Conservation (phyloP, 2,888 invertebrate genomes). For the Liopterus haemorrhoidalis region DNA sequence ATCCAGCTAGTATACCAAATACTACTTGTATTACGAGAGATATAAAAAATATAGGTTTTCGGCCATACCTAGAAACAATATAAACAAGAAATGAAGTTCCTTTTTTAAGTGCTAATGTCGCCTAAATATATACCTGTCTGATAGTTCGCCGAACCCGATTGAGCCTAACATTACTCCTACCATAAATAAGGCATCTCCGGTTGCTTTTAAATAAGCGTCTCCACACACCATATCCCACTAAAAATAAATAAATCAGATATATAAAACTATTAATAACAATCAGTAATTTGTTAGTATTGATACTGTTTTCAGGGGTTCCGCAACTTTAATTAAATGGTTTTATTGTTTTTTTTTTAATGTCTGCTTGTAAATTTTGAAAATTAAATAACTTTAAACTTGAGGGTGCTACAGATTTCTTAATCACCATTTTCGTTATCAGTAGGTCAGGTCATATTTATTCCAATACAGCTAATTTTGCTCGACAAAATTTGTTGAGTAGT, state of each 20-base stretch:
- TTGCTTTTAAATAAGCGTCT: conserved; percentile 56
- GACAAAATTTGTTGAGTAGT: too few relatives aligned
- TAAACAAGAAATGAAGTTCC: not conserved
- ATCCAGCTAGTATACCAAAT: conserved; percentile 59
- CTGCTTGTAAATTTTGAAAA: too few relatives aligned
- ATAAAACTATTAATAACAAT: not conserved
- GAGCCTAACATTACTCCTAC: conserved; percentile 67
- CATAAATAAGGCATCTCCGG: conserved; percentile 65
- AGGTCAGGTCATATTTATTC: too few relatives aligned
- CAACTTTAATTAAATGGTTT: too few relatives aligned
- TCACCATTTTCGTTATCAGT: too few relatives aligned
- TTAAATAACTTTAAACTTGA: too few relatives aligned
- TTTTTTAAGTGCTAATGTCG: not conserved
- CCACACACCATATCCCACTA: conserved; percentile 65
- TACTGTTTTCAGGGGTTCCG: too few relatives aligned
- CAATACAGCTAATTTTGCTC: too few relatives aligned
- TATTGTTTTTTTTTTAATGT: too few relatives aligned
- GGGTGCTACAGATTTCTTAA: too few relatives aligned
- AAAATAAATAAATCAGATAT: conserved; percentile 31
- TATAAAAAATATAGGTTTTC: conserved; percentile 65
- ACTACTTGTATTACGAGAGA: conserved; percentile 64
- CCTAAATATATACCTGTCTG: conserved; percentile 50
- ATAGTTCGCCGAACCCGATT: conserved; percentile 64
- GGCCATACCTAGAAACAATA: conserved; percentile 54
- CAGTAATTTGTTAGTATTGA: too few relatives aligned